phyloP scores from a whole-genome alignment of 2,888 invertebrate species.

The Ormyrus thymus region DNA sequence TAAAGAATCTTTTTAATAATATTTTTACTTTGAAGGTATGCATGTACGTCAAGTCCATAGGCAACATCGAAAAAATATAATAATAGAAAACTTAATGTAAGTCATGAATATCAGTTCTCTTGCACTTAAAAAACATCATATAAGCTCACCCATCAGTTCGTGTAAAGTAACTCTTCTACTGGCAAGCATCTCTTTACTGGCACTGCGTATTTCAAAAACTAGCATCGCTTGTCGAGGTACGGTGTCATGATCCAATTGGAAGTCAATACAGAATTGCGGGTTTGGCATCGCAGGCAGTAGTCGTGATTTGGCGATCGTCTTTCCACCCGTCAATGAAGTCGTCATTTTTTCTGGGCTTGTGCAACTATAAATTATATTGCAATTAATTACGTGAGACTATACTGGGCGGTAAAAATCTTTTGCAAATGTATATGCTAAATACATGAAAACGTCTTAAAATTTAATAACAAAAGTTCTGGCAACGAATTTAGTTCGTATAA shows the following conservation, averaged over 20 bases:
- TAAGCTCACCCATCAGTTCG: slow-evolving; percentile 73
- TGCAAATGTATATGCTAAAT: neutral
- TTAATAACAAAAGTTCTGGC: too few species aligned
- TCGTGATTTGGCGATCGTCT: slow-evolving; percentile 75
- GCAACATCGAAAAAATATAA: too few species aligned
- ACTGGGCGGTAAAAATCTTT: too few species aligned
- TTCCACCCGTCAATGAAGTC: slow-evolving; percentile 65
- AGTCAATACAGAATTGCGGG: slow-evolving; percentile 74
- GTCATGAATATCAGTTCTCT: too few species aligned
- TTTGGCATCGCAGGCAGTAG: slow-evolving; percentile 74
- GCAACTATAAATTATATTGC: slow-evolving; percentile 59
- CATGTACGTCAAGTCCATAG: too few species aligned
- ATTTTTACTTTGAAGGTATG: too few species aligned
- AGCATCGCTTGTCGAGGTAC: slow-evolving; percentile 74
- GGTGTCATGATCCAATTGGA: slow-evolving; percentile 74
- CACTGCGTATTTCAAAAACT: slow-evolving; percentile 75
- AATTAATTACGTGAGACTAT: too few species aligned
- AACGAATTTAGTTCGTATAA: too few species aligned
- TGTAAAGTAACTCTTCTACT: slow-evolving; percentile 74
- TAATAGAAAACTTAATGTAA: too few species aligned
- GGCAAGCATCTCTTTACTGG: slow-evolving; percentile 75
- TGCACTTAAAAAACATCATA: too few species aligned
- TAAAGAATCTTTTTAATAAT: too few species aligned
- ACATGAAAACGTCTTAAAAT: neutral
- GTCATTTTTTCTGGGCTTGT: slow-evolving; percentile 67